These are phyloP conservation scores for Lutjanus campechanus DNA, from an alignment of 2,797 vertebrate species.

Conservation along the genomic window DNA sequence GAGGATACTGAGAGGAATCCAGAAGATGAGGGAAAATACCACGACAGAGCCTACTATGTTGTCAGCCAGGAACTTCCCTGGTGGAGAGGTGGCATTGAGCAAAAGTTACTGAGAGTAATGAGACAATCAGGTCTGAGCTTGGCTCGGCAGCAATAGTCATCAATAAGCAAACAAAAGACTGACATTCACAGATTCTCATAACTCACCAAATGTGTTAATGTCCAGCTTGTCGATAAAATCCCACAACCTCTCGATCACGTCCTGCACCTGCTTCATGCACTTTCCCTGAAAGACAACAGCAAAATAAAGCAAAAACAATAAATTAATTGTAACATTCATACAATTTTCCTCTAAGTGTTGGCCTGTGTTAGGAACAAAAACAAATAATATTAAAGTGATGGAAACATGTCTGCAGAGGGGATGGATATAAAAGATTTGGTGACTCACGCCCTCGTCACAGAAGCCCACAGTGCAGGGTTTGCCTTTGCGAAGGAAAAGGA, in stretches of 20 bases:
- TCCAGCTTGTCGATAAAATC: conserved; percentile 98
- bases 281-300: conserved; percentile 87
- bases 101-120: not conserved
- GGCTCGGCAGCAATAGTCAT: not conserved
- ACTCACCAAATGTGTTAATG: conserved; percentile 96
- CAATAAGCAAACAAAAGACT: not conserved
- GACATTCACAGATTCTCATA: not conserved
- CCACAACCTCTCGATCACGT: conserved; percentile 98
- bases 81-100: not conserved
- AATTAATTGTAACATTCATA: not conserved
- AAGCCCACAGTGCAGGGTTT: conserved; percentile 98
- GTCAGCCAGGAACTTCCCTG: conserved; percentile 98
- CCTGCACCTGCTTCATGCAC: conserved; percentile 98
- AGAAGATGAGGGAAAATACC: conserved; percentile 96
- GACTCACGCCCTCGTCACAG: conserved; percentile 93
- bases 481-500: conserved; percentile 94
- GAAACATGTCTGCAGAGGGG: not conserved
- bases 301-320: not conserved
- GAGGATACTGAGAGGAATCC: conserved; percentile 98
- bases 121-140: not conserved
- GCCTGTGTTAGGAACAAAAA: not conserved
- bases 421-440: not conserved
- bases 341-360: not conserved
- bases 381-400: not conserved
- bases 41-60: conserved; percentile 99